Conservation (phyloP, 2,113 vertebrate species). For the Anseranas semipalmata region DNA sequence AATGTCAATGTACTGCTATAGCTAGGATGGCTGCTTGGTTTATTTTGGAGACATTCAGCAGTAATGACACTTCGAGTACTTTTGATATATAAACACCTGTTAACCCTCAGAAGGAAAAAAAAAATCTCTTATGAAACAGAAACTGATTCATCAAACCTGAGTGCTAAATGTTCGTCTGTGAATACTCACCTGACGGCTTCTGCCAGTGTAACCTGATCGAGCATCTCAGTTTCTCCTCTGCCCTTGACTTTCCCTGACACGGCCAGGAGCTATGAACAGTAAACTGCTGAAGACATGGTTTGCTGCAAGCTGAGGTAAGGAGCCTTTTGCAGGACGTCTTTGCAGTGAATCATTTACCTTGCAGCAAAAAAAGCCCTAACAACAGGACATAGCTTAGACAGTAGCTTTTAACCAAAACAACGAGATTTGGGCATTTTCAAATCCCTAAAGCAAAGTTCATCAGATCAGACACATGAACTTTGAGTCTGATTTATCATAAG, state of each 20-base stretch:
- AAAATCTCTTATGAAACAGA: not conserved
- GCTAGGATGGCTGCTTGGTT: not conserved
- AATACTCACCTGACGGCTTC: not conserved
- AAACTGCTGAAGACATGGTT: not conserved
- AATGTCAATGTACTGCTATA: not conserved
- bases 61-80: not conserved
- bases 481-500: not conserved
- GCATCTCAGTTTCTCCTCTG: not conserved
- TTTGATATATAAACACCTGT: not conserved
- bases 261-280: not conserved
- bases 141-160: accelerated
- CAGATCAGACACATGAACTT: not conserved
- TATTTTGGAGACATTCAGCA: not conserved
- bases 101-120: not conserved
- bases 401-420: not conserved
- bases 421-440: not conserved
- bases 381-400: not conserved
- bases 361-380: not conserved
- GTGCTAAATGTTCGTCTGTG: not conserved
- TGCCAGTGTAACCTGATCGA: not conserved
- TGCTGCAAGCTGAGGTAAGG: not conserved
- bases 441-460: not conserved
- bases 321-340: not conserved
- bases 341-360: not conserved
- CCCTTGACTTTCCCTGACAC: not conserved